Evolutionary conservation across 2,113 vertebrate species (phyloP).

Genomic region (Oenanthe melanoleuca): DNA sequence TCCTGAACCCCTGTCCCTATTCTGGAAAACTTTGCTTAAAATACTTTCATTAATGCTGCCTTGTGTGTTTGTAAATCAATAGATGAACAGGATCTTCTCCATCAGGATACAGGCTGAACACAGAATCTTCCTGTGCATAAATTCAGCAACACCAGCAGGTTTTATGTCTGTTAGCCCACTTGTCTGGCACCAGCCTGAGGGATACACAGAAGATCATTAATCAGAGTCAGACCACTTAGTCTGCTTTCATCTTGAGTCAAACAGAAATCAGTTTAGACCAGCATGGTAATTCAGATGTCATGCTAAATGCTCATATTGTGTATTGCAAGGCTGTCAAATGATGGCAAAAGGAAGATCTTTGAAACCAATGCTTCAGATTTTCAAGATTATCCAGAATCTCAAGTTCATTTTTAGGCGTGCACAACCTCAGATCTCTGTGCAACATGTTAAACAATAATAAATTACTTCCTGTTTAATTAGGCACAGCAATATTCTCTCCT

Average conservation of each 20-base stretch:
- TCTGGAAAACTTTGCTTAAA: not conserved
- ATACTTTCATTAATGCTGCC: not conserved
- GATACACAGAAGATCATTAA: not conserved
- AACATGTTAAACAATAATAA: not conserved
- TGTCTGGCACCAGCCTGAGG: not conserved
- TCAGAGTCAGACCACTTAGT: not conserved
- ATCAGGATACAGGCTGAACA: not conserved
- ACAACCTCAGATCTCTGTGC: not conserved
- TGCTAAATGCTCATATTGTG: not conserved
- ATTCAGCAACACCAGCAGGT: not conserved
- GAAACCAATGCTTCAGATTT: not conserved
- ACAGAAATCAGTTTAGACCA: not conserved
- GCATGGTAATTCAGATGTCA: not conserved
- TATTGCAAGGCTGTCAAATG: not conserved
- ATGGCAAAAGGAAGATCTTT: not conserved
- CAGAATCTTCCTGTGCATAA: not conserved
- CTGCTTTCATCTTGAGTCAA: not conserved
- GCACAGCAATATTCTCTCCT: not conserved
- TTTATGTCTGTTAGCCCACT: not conserved
- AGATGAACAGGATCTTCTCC: not conserved
- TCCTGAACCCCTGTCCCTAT: not conserved
- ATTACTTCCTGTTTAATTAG: slow-evolving; percentile 30
- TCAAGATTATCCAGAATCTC: not conserved
- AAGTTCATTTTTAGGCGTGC: not conserved
- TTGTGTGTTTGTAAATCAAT: not conserved